A percentile compares a stretch with the other conserved stretches of the same genome.
These are phyloP conservation scores for Toxotes lorentzi DNA, from an alignment of 2,797 vertebrate genomes.

Conservation along the genomic window DNA sequence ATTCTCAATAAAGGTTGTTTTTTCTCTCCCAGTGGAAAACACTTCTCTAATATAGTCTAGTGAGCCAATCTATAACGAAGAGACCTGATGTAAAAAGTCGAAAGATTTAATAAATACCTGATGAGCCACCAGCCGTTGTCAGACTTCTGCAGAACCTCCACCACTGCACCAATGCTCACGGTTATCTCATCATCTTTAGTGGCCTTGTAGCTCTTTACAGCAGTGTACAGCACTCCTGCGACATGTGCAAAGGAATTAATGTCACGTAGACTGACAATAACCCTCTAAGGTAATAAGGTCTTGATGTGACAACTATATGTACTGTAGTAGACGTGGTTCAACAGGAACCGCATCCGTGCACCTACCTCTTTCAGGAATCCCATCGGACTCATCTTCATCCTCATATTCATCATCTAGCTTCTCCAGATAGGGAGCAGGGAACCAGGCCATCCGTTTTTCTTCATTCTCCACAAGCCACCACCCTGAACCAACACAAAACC, in stretches of 20 bases:
- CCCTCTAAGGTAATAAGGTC: not conserved
- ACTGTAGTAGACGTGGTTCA: not conserved
- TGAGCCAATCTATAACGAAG: not conserved
- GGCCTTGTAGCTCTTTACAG: slow-evolving; percentile 81
- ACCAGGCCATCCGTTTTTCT: slow-evolving; percentile 91
- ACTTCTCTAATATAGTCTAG: not conserved
- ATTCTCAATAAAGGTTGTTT: no score
- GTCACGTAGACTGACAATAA: not conserved
- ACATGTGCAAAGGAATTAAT: not conserved
- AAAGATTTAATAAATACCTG: slow-evolving; percentile 78
- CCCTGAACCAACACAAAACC: slow-evolving; percentile 77
- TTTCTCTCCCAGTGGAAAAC: not conserved
- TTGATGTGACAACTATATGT: not conserved
- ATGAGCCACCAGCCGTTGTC: slow-evolving; percentile 94
- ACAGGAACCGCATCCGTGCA: not conserved
- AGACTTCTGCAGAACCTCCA: slow-evolving; percentile 86
- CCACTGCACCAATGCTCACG: slow-evolving; percentile 80
- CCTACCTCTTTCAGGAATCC: slow-evolving; percentile 53
- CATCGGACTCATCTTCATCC: slow-evolving; percentile 54
- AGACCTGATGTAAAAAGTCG: not conserved
- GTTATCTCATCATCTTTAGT: slow-evolving; percentile 87
- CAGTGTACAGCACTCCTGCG: slow-evolving; percentile 84
- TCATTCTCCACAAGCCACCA: slow-evolving; percentile 96
- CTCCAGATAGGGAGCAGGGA: slow-evolving; percentile 93
- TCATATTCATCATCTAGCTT: slow-evolving; percentile 65